These are phyloP conservation scores for Calliscelio sp. DNA, from an alignment of 2,888 invertebrate genomes.

Conservation along the genomic window DNA sequence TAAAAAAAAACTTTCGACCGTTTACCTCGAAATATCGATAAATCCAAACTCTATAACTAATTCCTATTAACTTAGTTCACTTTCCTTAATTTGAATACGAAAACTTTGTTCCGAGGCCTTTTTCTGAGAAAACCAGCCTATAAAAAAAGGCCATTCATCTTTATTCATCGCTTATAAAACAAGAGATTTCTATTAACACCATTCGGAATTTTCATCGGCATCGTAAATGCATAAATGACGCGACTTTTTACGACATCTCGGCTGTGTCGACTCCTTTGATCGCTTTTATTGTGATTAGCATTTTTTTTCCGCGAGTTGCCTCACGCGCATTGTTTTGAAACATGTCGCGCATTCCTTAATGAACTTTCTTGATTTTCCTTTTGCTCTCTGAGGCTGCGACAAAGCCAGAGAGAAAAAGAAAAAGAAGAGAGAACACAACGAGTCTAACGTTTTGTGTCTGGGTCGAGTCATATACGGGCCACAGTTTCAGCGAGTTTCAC, in stretches of 20 bases:
- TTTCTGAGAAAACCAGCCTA: background rate
- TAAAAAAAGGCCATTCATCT: conserved; percentile 13
- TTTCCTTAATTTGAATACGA: conserved; percentile 38
- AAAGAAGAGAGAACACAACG: no score
- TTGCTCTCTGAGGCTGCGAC: no score
- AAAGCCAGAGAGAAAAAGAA: background rate
- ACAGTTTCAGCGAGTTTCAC: conserved; percentile 78
- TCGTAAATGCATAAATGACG: conserved; percentile 19
- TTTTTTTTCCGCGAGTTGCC: conserved; percentile 11
- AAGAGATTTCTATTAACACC: conserved; percentile 45
- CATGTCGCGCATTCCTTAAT: conserved; percentile 61
- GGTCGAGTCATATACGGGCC: conserved; percentile 76
- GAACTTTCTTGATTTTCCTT: conserved; percentile 80
- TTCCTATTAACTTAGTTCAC: background rate
- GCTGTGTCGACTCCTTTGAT: conserved; percentile 19
- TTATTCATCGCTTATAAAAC: conserved; percentile 37
- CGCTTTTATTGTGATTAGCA: background rate
- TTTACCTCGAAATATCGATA: no score
- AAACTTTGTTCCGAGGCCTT: background rate
- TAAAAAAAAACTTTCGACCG: no score
- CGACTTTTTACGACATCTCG: background rate
- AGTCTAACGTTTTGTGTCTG: conserved; percentile 79
- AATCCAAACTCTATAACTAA: no score
- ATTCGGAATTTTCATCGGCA: conserved; percentile 31
- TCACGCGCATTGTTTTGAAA: conserved; percentile 51